Evolutionary conservation across 2,113 vertebrate genomes (phyloP), one percentile per base, ranked within the genome.

Genomic region (Oenanthe oenanthe): DNA sequence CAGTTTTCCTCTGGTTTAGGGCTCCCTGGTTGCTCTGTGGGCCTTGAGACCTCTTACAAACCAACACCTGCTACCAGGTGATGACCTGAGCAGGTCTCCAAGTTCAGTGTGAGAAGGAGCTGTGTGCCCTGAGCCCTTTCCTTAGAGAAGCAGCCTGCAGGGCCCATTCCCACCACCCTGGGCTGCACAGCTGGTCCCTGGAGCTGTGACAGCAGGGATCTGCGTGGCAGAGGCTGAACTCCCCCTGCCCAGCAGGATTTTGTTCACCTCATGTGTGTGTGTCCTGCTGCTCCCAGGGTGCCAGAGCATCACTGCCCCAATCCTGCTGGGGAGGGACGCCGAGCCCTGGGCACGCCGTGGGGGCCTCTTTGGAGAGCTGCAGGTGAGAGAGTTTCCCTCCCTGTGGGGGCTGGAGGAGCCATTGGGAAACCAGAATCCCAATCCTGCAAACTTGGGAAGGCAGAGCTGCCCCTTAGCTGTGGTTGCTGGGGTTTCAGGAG

Each of bases 291-390:
- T 61, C 68, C 24, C 90, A 99, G 98, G 98, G 98, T 99, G 98
- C 89, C 98, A 98, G 29, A 98, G 97, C 48, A 96, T 97, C 51
- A 79, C 97, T 4, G 98, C 98, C 56, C 97, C 96, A 0, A 89
- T 98, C 58, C 80, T 97, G 57, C 94, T 96, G 73, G 97, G 95
- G 40, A 93, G 97, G 34, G 98, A 98, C 1, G 96, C 98, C 3
- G 98, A 99, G 92, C 98, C 98, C 3, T 99, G 98, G 98, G 98
- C 50, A 0, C 97, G 93, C 76, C 98, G 98, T 72, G 98, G 98
- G 21, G 98, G 98, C 6, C 97, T 99, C 61, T 98, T 98, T 26
- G 98, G 98, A 53, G 98, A 99, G 86, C 97, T 99, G 84, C 98
- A 99, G 98, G 98, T 99, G 97, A 51, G 91, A 70, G 19, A 1